Evolutionary conservation across 2,797 vertebrate genomes (phyloP), one percentile per base, ranked within the genome.

Genomic region (Thunnus albacares): DNA sequence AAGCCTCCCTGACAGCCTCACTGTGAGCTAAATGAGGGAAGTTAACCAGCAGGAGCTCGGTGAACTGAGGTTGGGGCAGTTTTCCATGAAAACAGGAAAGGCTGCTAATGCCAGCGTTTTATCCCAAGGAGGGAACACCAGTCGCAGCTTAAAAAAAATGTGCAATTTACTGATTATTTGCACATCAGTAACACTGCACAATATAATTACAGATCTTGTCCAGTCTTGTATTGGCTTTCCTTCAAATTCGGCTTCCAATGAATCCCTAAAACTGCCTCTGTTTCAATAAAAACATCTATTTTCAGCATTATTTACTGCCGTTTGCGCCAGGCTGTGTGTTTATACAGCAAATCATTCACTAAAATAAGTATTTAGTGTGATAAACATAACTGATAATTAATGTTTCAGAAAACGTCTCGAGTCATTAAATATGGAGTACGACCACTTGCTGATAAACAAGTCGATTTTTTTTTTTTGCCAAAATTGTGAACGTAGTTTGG

Each of bases 1-100:
- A 38, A 17, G 13, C 56, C 24, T 60, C 8, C 5, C 22, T 22
- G 60, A 24, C 49, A 49, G 51, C 8, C 22, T 30, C 28, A 30
- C 28, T 30, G 28, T 30, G 28, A 33, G 30, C 30, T 33, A 33
- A 33, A 33, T 33, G 5, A 33, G 30, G 30, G 30, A 33, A 33
- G 30, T 33, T 6, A 30, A 53, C 53, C 20, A 66, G 30, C 1
- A 47, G 28, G 11, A 45, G 35, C 7, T 10, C 2, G 1, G 33
- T 20, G 3, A 11, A 24, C 14, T 28, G 3, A 45, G 18, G 7
- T 2, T 33, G n/a, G 35, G 11, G n/a, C 45, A 18, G 24, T 69
- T 81, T 93, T 91, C 91, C 93, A 91, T 74, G 66, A 89, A 94
- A 93, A 92, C 91, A 94, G 91, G 91, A 93, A 93, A 82, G 47